Conservation (phyloP, 1,140 invertebrate species). For the Eufriesea mexicana region DNA sequence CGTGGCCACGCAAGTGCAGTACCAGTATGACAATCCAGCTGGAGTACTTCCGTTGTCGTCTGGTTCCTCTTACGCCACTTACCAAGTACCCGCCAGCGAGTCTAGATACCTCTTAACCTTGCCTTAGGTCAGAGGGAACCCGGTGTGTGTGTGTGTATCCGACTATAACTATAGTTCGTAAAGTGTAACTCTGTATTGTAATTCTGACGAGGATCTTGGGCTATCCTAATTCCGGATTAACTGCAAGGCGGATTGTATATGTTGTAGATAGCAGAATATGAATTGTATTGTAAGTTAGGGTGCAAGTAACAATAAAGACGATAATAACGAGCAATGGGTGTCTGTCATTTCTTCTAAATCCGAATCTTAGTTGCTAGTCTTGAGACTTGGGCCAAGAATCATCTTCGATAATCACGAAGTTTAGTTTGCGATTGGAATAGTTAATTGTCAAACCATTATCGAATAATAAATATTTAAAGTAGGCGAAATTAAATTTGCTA, state of each 20-base stretch:
- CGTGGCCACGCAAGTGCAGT: slow-evolving; percentile 72
- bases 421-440: no score
- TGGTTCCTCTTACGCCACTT: slow-evolving; percentile 62
- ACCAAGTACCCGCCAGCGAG: slow-evolving; percentile 67
- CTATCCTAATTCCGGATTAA: neutral
- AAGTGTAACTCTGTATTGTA: neutral
- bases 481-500: no score
- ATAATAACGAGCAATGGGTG: neutral
- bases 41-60: slow-evolving; percentile 65
- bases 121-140: neutral
- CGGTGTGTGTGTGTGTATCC: neutral
- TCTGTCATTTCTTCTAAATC: neutral
- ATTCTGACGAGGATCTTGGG: neutral
- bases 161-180: no score
- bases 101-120: slow-evolving; percentile 75
- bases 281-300: slow-evolving; percentile 31
- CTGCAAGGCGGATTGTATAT: slow-evolving; percentile 22
- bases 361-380: no score
- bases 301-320: slow-evolving; percentile 44
- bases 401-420: neutral
- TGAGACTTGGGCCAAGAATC: no score
- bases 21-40: slow-evolving; percentile 70
- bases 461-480: no score
- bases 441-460: no score
- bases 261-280: neutral